Evolutionary conservation across 2,888 invertebrate species (phyloP), one percentile per base, ranked within the genome.

Genomic region (Clunio marinus): DNA sequence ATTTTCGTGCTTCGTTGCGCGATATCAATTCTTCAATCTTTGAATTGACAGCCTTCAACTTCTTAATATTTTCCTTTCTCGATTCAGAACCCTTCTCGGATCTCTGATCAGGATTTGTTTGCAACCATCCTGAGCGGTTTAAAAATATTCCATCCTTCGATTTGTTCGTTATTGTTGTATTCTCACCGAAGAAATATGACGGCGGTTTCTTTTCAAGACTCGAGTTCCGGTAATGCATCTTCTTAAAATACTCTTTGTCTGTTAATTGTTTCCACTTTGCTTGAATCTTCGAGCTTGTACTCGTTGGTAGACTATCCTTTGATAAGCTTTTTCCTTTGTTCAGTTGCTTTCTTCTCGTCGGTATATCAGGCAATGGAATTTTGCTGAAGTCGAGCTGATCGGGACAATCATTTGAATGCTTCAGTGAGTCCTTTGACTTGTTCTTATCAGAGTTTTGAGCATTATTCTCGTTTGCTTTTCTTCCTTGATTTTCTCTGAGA

Each of bases 121-220:
- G 80, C n/a, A 81, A 80, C 81, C 80, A 81, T 22, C 81, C 81
- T 28, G 81, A 80, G 69, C 79, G 79, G 70, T 78, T 79, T 2
- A 79, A 73, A 60, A 76, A 79, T 51, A 79, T 78, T 72, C 78
- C 77, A 70, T 77, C 77, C 68, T 75, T 66, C 25, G 57, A 20
- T 27, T 57, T 25, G 57, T 51, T 51, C 2, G 15, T n/a, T 5
- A 35, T 37, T 13, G 32, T 55, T 13, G 32, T 28, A 41, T 75
- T 76, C 69, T 79, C 79, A 0, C 79, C 79, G 69, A 79, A 79
- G 8, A 79, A 72, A 73, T 79, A 79, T 0, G 78, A 78, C 27
- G 78, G 78, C 32, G 78, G 51, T 32, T 66, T 66, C 70, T 76
- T 76, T 58, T 72, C 73, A 62, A 73, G 73, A 22, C 68, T 68